A percentile compares a stretch with the other conserved stretches of the same genome.
These are phyloP conservation scores for Rhabdornis inornatus DNA, from an alignment of 2,113 vertebrate genomes.

Conservation along the genomic window DNA sequence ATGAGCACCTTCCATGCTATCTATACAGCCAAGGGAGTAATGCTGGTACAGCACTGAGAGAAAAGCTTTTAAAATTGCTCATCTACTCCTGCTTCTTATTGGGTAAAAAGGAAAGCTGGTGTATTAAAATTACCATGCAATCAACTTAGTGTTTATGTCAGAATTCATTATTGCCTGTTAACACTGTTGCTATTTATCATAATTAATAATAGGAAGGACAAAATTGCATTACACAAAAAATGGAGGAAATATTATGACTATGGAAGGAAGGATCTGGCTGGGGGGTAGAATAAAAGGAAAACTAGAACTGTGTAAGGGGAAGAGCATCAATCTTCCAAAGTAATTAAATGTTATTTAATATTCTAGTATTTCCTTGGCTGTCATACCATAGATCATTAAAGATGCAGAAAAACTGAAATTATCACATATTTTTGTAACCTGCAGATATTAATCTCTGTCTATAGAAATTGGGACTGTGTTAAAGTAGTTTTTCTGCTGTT, in stretches of 20 bases:
- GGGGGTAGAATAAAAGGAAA: neutral
- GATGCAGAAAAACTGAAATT: neutral
- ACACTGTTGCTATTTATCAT: neutral
- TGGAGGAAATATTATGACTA: neutral
- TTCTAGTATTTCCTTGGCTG: neutral
- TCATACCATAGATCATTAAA: neutral
- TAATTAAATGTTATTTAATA: neutral
- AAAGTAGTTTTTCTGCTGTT: neutral
- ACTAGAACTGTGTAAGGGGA: neutral
- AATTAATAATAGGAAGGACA: neutral
- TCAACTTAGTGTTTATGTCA: neutral
- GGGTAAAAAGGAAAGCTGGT: neutral
- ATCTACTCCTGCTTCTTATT: conserved; percentile 1
- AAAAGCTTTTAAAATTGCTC: neutral
- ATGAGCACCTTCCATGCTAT: neutral
- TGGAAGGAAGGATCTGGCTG: neutral
- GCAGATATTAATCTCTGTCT: neutral
- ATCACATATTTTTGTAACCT: neutral
- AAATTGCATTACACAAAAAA: neutral
- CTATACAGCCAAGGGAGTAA: neutral
- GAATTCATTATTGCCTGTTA: neutral
- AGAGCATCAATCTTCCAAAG: neutral
- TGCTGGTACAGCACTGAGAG: neutral
- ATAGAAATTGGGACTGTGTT: neutral
- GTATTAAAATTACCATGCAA: neutral